Evolutionary conservation across 1,140 invertebrate genomes (phyloP), one percentile per base, ranked within the genome.

Genomic region (Drosophila tristis): DNA sequence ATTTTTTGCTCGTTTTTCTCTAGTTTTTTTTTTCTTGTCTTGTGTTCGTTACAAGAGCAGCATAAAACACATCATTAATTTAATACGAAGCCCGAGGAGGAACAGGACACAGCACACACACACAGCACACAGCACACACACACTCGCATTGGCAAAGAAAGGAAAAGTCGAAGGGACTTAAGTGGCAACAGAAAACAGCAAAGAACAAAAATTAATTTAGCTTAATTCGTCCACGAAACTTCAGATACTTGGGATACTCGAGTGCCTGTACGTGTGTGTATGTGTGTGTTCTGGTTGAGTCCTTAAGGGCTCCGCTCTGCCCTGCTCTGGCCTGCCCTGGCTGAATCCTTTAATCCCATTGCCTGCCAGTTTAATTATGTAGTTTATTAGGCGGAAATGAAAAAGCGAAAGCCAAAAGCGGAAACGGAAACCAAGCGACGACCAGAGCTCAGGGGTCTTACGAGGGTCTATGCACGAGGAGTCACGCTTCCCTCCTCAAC

Each of bases 351-450:
- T 90, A 90, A 90, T 90, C 85, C 85, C 80, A 86, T 90, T 90
- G 82, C 86, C 86, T 90, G 85, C 77, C 80, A 90, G 86, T 90
- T 90, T 90, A 90, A 90, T 90, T 90, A 90, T 90, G 85, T 90
- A 90, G 85, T 90, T 90, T 90, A 90, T 90, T 90, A 90, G 80
- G 85, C 85, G 85, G 85, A 90, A 90, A 90, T 90, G 85, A 90
- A 90, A 90, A 90, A 90, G 85, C 85, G 85, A 90, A 90, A 90
- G 80, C 85, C 76, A 85, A 89, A 85, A 67, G 70, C 85, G 76
- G 77, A 85, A 90, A 74, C 86, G 78, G 80, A 84, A 90, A 90
- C 80, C 78, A 77, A 77, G 66, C 72, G 68, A 77, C 75, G 70
- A 63, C 56, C 70, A 48, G 65, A 67, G 55, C 45, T 60, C 47